phyloP scores from a whole-genome alignment of 2,113 vertebrate species.

The Cricetomys ansorgei region DNA sequence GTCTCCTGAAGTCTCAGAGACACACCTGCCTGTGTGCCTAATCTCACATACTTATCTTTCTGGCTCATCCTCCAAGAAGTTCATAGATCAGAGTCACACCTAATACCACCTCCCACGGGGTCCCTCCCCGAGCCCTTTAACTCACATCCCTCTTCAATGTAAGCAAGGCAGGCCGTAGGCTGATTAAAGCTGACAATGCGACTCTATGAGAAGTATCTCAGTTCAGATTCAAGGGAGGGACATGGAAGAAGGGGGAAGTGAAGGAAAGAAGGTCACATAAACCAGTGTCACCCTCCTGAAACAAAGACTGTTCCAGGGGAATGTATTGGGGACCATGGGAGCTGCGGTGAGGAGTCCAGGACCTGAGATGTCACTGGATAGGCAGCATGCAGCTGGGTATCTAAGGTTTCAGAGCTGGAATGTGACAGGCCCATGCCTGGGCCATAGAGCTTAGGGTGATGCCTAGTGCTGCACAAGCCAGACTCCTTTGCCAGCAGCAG shows the following conservation, averaged over 20 bases:
- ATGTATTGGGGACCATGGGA: accelerated
- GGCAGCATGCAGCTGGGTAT: neutral
- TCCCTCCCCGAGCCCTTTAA: neutral
- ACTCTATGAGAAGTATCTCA: neutral
- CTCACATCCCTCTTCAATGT: neutral
- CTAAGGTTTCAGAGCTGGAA: neutral
- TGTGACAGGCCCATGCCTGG: neutral
- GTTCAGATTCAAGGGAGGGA: neutral
- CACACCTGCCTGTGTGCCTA: neutral
- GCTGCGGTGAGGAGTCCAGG: neutral
- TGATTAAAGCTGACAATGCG: neutral
- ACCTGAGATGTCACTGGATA: neutral
- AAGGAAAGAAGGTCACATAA: too few species aligned
- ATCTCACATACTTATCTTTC: neutral
- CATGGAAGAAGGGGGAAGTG: too few species aligned
- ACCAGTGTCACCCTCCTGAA: neutral
- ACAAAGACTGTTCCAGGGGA: neutral
- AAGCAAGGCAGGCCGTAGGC: neutral
- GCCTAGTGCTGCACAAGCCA: accelerated
- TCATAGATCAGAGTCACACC: neutral
- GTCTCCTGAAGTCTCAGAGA: neutral
- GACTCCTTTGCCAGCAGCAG: neutral
- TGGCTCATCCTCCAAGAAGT: neutral
- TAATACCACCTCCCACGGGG: neutral
- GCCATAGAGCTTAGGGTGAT: too few species aligned